A percentile compares a stretch with the other conserved stretches of the same genome.
phyloP scores from a whole-genome alignment of 2,888 invertebrate genomes.

The Colletes collaris region DNA sequence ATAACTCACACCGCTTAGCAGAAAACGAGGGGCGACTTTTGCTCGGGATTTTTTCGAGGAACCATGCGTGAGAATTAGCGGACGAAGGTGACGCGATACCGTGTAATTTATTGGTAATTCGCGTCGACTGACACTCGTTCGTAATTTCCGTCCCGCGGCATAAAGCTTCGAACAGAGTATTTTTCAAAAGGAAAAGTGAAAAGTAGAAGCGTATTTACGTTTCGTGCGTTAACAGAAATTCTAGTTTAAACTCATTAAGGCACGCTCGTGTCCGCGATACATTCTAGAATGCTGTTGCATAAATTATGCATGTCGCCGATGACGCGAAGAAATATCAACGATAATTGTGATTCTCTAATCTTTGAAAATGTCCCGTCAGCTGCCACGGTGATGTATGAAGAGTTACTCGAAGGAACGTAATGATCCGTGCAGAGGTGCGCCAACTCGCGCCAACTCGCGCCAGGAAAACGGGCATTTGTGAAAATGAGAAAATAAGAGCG shows the following conservation, averaged over 20 bases:
- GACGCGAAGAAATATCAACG: not conserved
- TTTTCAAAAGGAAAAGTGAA: not conserved
- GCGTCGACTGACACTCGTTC: constrained; percentile 17
- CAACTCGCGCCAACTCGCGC: not conserved
- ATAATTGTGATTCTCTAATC: constrained; percentile 7
- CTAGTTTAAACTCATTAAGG: too few species aligned
- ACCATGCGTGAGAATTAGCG: constrained; percentile 57
- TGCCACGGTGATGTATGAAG: constrained; percentile 36
- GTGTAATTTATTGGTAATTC: constrained; percentile 54
- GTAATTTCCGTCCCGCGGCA: constrained; percentile 22
- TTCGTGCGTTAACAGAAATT: too few species aligned
- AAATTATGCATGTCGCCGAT: not conserved
- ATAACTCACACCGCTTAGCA: constrained; percentile 38
- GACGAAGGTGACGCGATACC: constrained; percentile 32
- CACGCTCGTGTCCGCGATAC: too few species aligned
- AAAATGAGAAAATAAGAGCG: constrained; percentile 42
- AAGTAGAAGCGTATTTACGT: too few species aligned
- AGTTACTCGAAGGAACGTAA: constrained; percentile 28
- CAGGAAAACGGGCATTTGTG: not conserved
- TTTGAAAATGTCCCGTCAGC: constrained; percentile 10
- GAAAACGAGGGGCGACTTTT: constrained; percentile 22
- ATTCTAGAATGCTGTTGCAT: too few species aligned
- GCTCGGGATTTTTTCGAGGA: constrained; percentile 29
- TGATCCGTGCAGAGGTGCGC: constrained; percentile 21
- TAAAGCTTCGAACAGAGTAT: not conserved